Base-by-base conservation (phyloP, 2,797 vertebrate species). In the Fistularia tabacaria region DNA sequence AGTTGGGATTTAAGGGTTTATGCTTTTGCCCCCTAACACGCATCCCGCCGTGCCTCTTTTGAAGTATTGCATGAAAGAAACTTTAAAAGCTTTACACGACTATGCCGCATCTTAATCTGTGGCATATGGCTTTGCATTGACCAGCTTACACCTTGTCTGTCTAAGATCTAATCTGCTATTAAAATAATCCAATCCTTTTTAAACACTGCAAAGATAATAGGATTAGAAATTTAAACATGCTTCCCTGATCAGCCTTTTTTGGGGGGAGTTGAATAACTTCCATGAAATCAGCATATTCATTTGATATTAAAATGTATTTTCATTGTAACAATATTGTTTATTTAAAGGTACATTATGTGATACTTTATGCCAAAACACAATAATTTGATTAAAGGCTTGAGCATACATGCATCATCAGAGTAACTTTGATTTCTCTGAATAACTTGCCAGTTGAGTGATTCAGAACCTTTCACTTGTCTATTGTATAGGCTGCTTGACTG, bases 61-160 rank as follows among this genome's bases (percentile, higher is more conserved):
- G 71, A 79, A 61, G 52, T 48, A 53, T 66, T 82, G 68, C 67
- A 53, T 40, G 38, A 72, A 60, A 76, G 73, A 74, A 81, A 84
- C 69, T 69, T 65, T 42, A 77, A 71, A 74, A 76, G 53, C 38
- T 57, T n/a, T 48, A 25, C 53, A 54, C 41, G 58, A 62, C 53
- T 57, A 69, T 51, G 70, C 54, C 62, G 55, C 74, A 79, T 82
- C 73, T 74, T 88, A 87, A 90, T 88, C 87, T 87, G 78, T 82
- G 80, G 77, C 89, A 90, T 91, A 90, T 89, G 90, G 87, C 81
- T 87, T 80, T 86, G 74, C 77, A 81, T 88, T 85, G 82, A 86
- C 79, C 86, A 79, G 86, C 77, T 87, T 87, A 88, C 76, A 84
- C 76, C 77, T 88, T 76, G 79, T 85, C 84, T 84, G 79, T 83